Percentiles rank a stretch among this genome's conserved stretches.
phyloP scores from a whole-genome alignment of 2,113 vertebrate genomes.

The Myrmecophaga tridactyla region DNA sequence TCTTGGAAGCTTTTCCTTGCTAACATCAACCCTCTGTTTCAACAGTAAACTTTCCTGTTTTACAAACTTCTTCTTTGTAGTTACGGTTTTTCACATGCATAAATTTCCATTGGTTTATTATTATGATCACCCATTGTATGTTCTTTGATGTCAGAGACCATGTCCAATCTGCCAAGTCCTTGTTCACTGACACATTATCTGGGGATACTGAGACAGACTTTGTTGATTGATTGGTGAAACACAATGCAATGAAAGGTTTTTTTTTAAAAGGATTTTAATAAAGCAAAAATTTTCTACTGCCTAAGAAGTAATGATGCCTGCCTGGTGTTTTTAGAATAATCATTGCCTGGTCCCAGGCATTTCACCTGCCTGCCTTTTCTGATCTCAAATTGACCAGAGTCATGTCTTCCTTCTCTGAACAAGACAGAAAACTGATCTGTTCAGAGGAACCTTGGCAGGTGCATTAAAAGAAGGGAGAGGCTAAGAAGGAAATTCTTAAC shows the following conservation, averaged over 20 bases:
- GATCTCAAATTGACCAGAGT: neutral
- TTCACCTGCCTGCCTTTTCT: conserved; percentile 3
- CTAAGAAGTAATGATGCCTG: neutral
- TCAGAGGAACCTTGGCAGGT: neutral
- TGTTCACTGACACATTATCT: neutral
- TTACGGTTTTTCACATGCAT: neutral
- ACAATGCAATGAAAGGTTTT: neutral
- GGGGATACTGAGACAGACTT: neutral
- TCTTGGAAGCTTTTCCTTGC: conserved; percentile 20
- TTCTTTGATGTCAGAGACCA: neutral
- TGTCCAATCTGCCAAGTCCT: neutral
- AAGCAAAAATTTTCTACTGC: neutral
- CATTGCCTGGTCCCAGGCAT: neutral
- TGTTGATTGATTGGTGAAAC: neutral
- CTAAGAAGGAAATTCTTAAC: neutral
- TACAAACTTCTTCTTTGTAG: neutral
- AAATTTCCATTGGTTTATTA: neutral
- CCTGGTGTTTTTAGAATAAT: neutral
- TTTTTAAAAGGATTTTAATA: neutral
- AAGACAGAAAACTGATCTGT: neutral
- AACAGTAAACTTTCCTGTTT: neutral
- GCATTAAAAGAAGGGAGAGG: neutral
- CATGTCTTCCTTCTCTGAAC: conserved; percentile 10
- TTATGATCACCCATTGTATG: neutral
- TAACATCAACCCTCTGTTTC: neutral